Conservation (phyloP, 1,140 invertebrate species). For the Aporrectodea caliginosa region DNA sequence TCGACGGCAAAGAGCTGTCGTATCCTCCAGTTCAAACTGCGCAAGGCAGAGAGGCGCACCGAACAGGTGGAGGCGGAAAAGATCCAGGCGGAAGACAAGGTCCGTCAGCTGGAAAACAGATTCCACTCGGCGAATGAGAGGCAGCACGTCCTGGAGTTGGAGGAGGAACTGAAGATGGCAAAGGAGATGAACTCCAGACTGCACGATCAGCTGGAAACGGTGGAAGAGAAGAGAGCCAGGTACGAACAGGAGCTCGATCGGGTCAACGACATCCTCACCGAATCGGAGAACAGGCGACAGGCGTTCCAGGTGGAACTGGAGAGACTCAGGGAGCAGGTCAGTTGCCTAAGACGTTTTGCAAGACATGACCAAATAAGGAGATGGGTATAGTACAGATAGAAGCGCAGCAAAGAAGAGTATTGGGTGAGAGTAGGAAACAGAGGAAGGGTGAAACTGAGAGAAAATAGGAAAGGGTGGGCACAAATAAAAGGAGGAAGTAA, state of each 20-base stretch:
- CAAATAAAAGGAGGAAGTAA: too few relatives aligned
- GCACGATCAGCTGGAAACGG: conserved; percentile 69
- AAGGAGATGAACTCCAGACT: conserved; percentile 67
- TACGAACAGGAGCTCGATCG: conserved; percentile 59
- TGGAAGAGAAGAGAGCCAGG: conserved; percentile 63
- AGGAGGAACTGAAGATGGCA: conserved; percentile 75
- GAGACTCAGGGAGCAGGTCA: conserved; percentile 48
- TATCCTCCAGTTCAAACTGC: conserved; percentile 94
- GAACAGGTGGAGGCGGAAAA: conserved; percentile 71
- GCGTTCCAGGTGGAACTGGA: conserved; percentile 51
- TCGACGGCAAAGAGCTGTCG: conserved; percentile 86
- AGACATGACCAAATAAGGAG: too few relatives aligned
- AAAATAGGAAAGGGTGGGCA: too few relatives aligned
- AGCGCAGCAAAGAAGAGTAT: too few relatives aligned
- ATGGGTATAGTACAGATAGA: too few relatives aligned
- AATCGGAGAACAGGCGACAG: conserved; percentile 51
- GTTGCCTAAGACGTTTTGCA: too few relatives aligned
- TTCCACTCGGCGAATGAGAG: conserved; percentile 38
- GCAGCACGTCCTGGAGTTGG: conserved; percentile 62
- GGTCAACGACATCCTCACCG: conserved; percentile 48
- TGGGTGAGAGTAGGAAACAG: too few relatives aligned
- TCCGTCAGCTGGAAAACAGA: neutral
- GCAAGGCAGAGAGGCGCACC: conserved; percentile 86
- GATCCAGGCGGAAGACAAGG: conserved; percentile 4
- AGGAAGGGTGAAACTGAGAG: too few relatives aligned